Evolutionary conservation across 2,888 invertebrate species (phyloP).

Genomic region (Phaonia tiefii): DNA sequence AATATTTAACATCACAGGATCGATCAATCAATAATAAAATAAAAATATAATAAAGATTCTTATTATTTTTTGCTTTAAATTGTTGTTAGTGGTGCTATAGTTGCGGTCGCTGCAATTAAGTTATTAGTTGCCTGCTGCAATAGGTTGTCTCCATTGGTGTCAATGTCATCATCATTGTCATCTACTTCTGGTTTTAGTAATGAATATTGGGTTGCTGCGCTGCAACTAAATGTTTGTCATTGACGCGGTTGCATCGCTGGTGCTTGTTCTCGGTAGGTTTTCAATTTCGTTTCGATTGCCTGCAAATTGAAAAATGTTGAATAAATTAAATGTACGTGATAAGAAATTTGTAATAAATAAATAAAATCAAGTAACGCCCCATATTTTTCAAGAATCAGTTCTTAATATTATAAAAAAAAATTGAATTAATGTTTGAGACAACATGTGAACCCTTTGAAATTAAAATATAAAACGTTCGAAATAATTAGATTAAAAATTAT

Average conservation of each 20-base stretch:
- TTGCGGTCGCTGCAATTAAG: conserved; percentile 65
- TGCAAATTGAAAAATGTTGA: conserved; percentile 67
- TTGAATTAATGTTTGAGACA: no score
- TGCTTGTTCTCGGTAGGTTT: conserved; percentile 79
- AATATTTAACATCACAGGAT: conserved; percentile 64
- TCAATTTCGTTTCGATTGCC: conserved; percentile 80
- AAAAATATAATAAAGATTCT: conserved; percentile 18
- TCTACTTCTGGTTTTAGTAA: conserved; percentile 56
- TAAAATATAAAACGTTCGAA: no score
- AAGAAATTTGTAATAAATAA: no score
- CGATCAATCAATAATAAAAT: conserved; percentile 37
- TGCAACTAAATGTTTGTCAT: conserved; percentile 76
- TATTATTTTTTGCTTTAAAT: conserved; percentile 58
- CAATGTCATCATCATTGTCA: conserved; percentile 57
- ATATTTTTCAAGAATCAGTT: no score
- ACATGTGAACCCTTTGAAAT: no score
- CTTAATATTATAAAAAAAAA: no score
- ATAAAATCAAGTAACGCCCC: no score
- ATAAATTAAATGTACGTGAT: no score
- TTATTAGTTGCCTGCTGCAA: conserved; percentile 64
- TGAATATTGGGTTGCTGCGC: conserved; percentile 68
- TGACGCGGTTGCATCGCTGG: conserved; percentile 78
- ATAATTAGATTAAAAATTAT: no score
- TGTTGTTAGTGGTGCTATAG: conserved; percentile 65
- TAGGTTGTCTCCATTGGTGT: conserved; percentile 49